phyloP scores from a whole-genome alignment of 1,140 invertebrate genomes.

The Cherax quadricarinatus region DNA sequence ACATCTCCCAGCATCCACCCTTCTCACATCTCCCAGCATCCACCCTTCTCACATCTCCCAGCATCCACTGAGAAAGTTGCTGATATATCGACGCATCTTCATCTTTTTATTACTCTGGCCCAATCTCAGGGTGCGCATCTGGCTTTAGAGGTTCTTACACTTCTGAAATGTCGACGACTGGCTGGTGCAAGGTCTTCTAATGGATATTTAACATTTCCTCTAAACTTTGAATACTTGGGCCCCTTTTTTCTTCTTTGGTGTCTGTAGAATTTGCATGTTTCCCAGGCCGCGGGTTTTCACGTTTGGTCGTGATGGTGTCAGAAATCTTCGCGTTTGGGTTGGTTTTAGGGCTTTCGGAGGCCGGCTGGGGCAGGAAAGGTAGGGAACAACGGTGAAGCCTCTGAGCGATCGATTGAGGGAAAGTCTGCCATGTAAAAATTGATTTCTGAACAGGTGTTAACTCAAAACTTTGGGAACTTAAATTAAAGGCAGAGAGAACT shows the following conservation, averaged over 20 bases:
- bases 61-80: no score
- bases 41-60: no score
- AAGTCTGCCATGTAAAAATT: not conserved
- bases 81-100: no score
- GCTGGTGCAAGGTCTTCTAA: not conserved
- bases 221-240: not conserved
- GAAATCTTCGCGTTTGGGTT: not conserved
- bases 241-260: not conserved
- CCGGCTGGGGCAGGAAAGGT: not conserved
- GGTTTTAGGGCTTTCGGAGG: not conserved
- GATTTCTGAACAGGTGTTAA: slow-evolving; percentile 11
- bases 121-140: no score
- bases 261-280: slow-evolving; percentile 11
- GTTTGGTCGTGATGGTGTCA: not conserved
- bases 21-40: no score
- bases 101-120: no score
- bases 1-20: no score
- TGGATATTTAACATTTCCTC: slow-evolving; percentile 3
- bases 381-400: not conserved
- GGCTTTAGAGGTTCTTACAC: no score
- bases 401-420: not conserved
- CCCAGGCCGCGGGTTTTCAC: not conserved
- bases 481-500: not conserved
- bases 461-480: slow-evolving; percentile 2
- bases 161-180: no score